A percentile compares a stretch with the other conserved stretches of the same genome.
phyloP scores from a whole-genome alignment of 2,888 invertebrate species.

The Bimastos eiseni region DNA sequence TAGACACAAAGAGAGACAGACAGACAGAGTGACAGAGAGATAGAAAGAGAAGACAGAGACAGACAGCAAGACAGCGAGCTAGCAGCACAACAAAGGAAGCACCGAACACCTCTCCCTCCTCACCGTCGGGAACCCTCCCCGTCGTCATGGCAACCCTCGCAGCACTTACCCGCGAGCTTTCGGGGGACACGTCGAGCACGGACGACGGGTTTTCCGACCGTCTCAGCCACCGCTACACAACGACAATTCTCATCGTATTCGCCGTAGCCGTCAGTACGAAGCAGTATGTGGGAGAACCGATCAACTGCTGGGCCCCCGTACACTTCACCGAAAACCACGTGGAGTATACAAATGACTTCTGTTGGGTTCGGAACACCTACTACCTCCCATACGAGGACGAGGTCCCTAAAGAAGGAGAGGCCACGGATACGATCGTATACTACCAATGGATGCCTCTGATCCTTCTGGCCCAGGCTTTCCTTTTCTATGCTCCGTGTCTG shows the following conservation, averaged over 20 bases:
- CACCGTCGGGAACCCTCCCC: background rate
- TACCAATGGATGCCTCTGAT: constrained; percentile 54
- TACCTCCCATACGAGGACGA: constrained; percentile 42
- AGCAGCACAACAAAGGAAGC: too few species aligned
- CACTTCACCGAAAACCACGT: constrained; percentile 44
- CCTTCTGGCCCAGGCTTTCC: constrained; percentile 56
- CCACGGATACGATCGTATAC: constrained; percentile 45
- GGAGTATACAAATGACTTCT: constrained; percentile 45
- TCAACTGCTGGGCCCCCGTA: constrained; percentile 44
- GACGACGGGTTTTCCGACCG: constrained; percentile 45
- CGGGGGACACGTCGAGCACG: constrained; percentile 20
- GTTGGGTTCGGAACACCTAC: constrained; percentile 46
- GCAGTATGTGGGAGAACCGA: constrained; percentile 45
- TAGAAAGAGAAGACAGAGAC: too few species aligned
- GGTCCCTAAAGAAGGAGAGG: constrained; percentile 34
- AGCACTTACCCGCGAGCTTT: background rate
- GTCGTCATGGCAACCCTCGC: background rate
- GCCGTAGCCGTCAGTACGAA: constrained; percentile 43
- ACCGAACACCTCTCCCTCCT: background rate
- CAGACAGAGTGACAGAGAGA: too few species aligned
- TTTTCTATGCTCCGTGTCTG: constrained; percentile 49
- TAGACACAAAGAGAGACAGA: too few species aligned
- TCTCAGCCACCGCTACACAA: constrained; percentile 42
- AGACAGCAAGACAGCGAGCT: too few species aligned
- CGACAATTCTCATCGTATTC: constrained; percentile 41